phyloP scores from a whole-genome alignment of 35 echinoderm and acorn worm species.

The Ophiothrix spiculata region DNA sequence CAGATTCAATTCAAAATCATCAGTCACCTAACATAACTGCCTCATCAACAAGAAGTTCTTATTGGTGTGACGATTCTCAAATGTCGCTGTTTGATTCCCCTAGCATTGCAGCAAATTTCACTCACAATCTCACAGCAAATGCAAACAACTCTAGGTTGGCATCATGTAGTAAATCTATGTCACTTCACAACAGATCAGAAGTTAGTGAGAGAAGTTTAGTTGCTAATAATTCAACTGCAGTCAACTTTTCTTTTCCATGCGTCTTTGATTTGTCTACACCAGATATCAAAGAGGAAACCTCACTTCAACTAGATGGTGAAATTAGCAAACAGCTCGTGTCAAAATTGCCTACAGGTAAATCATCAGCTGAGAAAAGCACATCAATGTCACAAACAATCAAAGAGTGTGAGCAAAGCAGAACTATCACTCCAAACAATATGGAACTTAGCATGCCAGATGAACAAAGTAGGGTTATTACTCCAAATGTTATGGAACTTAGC shows the following conservation, averaged over 20 bases:
- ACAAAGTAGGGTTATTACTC: no score
- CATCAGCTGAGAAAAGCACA: no score
- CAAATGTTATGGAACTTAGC: no score
- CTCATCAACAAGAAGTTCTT: not conserved
- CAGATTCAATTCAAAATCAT: not conserved
- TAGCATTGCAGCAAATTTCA: not conserved
- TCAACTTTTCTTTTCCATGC: not conserved
- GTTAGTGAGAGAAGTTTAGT: no score
- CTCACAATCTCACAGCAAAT: not conserved
- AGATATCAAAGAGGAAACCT: not conserved
- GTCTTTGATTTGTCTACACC: not conserved
- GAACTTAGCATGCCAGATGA: no score
- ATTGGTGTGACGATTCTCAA: constrained; percentile 1
- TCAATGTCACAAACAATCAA: no score
- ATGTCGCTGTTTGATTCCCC: not conserved
- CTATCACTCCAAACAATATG: no score
- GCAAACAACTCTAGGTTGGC: not conserved
- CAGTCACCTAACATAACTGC: not conserved
- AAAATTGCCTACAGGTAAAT: no score
- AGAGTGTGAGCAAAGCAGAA: no score
- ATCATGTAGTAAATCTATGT: not conserved
- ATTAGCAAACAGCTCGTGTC: no score
- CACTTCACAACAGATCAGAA: not conserved
- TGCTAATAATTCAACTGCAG: not conserved
- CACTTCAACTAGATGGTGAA: no score